Conservation (phyloP, 2,113 vertebrate genomes). For the Canis aureus region DNA sequence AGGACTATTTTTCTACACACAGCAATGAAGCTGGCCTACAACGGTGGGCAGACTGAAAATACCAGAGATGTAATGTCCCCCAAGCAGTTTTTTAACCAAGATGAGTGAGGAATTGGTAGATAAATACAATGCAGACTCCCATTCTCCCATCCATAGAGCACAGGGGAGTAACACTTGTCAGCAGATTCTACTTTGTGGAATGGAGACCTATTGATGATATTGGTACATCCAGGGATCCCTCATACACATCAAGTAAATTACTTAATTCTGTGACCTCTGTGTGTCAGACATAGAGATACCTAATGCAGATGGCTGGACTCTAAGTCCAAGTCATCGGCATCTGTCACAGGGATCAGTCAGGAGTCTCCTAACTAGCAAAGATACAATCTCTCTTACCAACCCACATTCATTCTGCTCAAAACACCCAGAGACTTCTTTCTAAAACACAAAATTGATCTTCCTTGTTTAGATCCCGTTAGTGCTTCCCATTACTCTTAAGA, state of each 20-base stretch:
- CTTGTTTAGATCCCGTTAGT: not conserved
- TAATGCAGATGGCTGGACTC: not conserved
- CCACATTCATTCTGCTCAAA: not conserved
- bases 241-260: not conserved
- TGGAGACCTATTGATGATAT: not conserved
- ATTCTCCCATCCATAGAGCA: not conserved
- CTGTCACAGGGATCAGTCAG: not conserved
- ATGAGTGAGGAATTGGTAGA: not conserved
- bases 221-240: not conserved
- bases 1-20: not conserved
- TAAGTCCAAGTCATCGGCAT: not conserved
- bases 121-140: not conserved
- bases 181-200: not conserved
- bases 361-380: not conserved
- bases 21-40: not conserved
- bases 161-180: not conserved
- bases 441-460: not conserved
- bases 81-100: not conserved
- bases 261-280: not conserved
- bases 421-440: not conserved
- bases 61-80: not conserved
- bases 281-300: not conserved
- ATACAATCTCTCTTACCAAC: not conserved
- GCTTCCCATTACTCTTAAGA: not conserved
- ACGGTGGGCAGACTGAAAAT: not conserved